Percentiles rank a stretch among this genome's conserved stretches.
These are phyloP conservation scores for Manacus vitellinus DNA, from an alignment of 2,113 vertebrate species.

Conservation along the genomic window DNA sequence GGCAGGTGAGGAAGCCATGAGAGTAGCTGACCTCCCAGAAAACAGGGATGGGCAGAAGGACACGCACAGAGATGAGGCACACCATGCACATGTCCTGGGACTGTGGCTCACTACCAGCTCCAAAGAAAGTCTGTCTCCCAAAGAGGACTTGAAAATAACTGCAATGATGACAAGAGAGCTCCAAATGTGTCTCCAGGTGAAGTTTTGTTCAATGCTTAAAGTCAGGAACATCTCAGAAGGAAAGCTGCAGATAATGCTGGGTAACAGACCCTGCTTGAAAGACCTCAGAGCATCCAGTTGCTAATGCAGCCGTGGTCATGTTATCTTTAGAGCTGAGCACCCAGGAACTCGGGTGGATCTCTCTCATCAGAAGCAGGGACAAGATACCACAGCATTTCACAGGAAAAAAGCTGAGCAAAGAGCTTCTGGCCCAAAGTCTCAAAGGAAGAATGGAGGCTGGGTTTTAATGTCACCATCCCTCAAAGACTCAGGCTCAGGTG, in stretches of 20 bases:
- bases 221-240: background rate
- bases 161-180: fast-evolving
- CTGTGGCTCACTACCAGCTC: background rate
- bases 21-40: fast-evolving
- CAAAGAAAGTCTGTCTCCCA: background rate
- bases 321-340: background rate
- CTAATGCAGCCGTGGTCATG: background rate
- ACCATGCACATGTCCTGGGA: fast-evolving
- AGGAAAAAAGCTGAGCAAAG: background rate
- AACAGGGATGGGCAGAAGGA: background rate
- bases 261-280: background rate
- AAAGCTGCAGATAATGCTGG: background rate
- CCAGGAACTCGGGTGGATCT: background rate
- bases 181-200: background rate
- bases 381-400: background rate
- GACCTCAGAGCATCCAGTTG: background rate
- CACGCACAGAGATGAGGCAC: background rate
- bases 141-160: background rate
- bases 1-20: background rate
- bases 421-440: background rate
- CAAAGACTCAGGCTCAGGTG: background rate
- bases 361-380: background rate
- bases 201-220: background rate
- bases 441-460: background rate
- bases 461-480: background rate